Evolutionary conservation across 1,140 invertebrate species (phyloP).

Genomic region (Marisa cornuarietis): DNA sequence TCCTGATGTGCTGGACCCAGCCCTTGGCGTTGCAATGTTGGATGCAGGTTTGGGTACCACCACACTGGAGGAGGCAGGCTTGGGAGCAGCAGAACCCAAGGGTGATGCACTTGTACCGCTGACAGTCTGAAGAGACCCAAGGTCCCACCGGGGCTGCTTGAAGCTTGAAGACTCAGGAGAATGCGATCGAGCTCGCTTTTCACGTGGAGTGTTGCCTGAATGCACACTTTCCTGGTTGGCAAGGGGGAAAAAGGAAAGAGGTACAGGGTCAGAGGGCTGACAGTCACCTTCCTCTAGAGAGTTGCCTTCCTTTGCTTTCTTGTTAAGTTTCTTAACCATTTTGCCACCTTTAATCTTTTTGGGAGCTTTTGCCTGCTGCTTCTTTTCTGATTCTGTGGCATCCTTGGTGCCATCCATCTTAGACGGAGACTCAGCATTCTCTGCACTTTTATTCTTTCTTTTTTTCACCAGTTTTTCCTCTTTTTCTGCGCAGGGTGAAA

Average conservation of each 20-base stretch:
- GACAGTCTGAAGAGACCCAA: background rate
- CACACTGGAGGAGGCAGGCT: background rate
- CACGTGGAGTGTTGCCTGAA: background rate
- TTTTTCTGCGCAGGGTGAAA: constrained; percentile 3
- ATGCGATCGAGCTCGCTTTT: constrained; percentile 15
- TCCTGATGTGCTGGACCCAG: constrained; percentile 15
- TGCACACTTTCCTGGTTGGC: constrained; percentile 65
- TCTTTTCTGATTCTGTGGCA: constrained; percentile 13
- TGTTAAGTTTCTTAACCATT: constrained; percentile 13
- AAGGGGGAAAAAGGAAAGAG: background rate
- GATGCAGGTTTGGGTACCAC: constrained; percentile 1
- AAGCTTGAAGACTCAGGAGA: background rate
- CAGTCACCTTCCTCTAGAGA: constrained; percentile 63
- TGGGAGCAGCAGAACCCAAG: background rate
- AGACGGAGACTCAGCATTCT: background rate
- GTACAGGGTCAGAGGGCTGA: background rate
- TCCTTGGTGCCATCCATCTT: constrained; percentile 20
- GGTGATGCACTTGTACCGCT: background rate
- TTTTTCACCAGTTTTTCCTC: constrained; percentile 28
- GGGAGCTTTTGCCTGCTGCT: constrained; percentile 27
- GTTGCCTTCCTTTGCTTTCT: constrained; percentile 26
- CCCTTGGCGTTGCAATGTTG: constrained; percentile 1
- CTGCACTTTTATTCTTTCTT: constrained; percentile 28
- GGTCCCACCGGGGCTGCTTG: background rate
- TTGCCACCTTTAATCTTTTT: constrained; percentile 27